Conservation (phyloP, 2,797 vertebrate species). For the Myotis pilosus region DNA sequence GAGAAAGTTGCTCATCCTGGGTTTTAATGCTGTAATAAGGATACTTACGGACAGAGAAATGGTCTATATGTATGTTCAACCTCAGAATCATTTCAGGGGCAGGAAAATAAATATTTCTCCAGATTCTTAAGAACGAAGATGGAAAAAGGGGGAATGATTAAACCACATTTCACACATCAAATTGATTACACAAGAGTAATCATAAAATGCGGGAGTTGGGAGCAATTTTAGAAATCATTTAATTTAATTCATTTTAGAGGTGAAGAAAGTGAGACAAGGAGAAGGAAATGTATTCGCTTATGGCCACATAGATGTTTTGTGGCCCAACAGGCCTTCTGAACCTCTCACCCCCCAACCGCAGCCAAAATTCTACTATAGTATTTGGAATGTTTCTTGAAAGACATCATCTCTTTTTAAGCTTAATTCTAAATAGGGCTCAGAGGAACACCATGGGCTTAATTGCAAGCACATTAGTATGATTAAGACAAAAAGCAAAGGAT, state of each 20-base stretch:
- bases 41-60: not conserved
- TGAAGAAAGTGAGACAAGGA: not conserved
- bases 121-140: not conserved
- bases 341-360: too few species aligned
- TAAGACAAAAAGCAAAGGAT: conserved; percentile 17
- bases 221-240: not conserved
- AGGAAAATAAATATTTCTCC: not conserved
- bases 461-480: not conserved
- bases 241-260: not conserved
- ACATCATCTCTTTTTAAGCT: not conserved
- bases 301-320: not conserved
- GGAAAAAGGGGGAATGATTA: not conserved
- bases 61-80: not conserved
- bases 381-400: not conserved
- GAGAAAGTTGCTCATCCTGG: not conserved
- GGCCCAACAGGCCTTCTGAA: not conserved
- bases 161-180: not conserved
- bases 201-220: not conserved
- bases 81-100: not conserved
- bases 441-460: not conserved
- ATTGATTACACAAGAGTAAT: not conserved
- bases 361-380: not conserved
- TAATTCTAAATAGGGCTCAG: not conserved
- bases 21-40: not conserved
- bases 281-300: not conserved